phyloP scores from a whole-genome alignment of 1,140 invertebrate genomes.

The Macrocentrus cingulum region DNA sequence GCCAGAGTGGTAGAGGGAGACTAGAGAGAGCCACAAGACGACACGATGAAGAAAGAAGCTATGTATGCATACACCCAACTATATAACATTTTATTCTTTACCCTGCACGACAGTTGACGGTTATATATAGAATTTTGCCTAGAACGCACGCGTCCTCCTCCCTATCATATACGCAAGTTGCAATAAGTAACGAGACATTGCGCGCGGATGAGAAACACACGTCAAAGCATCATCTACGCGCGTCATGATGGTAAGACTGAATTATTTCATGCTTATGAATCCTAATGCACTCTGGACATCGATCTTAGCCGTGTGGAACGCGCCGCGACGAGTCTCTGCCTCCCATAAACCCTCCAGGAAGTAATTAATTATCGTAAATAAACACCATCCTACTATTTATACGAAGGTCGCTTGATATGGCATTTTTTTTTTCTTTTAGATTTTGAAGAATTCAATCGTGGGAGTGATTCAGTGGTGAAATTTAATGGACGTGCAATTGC shows the following conservation, averaged over 20 bases:
- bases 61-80: neutral
- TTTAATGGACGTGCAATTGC: constrained; percentile 3
- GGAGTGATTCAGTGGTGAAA: too few relatives aligned
- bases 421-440: neutral
- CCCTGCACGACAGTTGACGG: neutral
- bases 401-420: too few relatives aligned
- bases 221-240: too few relatives aligned
- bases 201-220: too few relatives aligned
- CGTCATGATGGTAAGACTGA: neutral
- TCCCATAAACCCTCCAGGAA: neutral
- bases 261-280: constrained; percentile 1
- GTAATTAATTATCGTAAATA: constrained; percentile 3
- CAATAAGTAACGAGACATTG: constrained; percentile 14
- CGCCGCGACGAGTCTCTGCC: too few relatives aligned
- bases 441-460: too few relatives aligned
- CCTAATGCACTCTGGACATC: neutral
- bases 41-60: neutral
- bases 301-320: too few relatives aligned
- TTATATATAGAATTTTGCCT: constrained; percentile 26
- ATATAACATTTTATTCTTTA: too few relatives aligned
- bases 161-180: too few relatives aligned
- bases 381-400: constrained; percentile 3
- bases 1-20: neutral
- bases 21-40: too few relatives aligned
- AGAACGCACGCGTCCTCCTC: constrained; percentile 3